Evolutionary conservation across 2,888 invertebrate species (phyloP), one percentile per base, ranked within the genome.

Genomic region (Pollenia amentaria): DNA sequence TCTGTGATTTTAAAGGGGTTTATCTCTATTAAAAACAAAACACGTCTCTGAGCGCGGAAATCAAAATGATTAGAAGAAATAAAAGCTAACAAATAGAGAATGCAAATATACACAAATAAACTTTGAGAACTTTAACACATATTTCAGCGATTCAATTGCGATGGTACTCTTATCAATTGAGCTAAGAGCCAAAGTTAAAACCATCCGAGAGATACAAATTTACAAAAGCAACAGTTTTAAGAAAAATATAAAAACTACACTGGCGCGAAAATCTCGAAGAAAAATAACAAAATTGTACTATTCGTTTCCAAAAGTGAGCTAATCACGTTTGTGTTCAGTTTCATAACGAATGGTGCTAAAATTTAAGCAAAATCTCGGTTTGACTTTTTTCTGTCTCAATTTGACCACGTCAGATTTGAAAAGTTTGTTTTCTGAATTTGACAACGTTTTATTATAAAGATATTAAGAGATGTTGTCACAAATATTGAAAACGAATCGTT

Each of bases 201-300:
- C 46, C 60, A 57, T 46, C 18, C 9, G 4, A 40, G 55, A 80
- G 48, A 62, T 60, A 75, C 53, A 53, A 65, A 29, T 29, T 29
- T 29, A 29, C 29, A 62, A 57, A 82, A 64, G 67, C 78, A 85
- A 82, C 82, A 82, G 80, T 82, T 85, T 42, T 7, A 6, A 76
- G 1, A 62, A 46, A 44, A 42, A 84, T 18, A 72, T 3, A 55
- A 40, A 55, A 79, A 79, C 62, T 48, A 73, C 29, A 29, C 29
- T 29, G 29, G 6, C 3, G 29, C 29, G 29, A 29, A 29, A 29
- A 29, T 29, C 29, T 29, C 0, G 29, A 0, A 29, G 29, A 29
- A 29, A 29, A 29, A 29, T 29, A 29, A 29, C 6, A 29, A 29
- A 6, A 29, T 6, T 29, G 6, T 6, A 29, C 29, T 29, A 29